These are phyloP conservation scores for Phocoena phocoena DNA, from an alignment of 2,113 vertebrate species.

Conservation along the genomic window DNA sequence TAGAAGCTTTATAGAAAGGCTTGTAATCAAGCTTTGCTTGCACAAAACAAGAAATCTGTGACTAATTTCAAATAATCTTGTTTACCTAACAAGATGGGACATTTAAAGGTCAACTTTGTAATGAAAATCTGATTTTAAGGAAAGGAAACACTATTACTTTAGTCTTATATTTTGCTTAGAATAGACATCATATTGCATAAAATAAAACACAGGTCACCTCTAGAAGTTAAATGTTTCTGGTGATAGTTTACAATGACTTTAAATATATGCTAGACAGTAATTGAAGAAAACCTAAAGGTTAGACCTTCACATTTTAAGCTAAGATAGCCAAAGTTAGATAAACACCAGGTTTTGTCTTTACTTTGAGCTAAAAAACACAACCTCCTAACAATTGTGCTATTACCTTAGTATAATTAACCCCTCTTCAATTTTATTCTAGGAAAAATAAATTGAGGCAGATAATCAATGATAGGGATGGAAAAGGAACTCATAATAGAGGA, in stretches of 20 bases:
- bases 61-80: slow-evolving; percentile 80
- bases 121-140: slow-evolving; percentile 67
- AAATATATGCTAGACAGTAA: neutral
- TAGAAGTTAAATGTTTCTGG: neutral
- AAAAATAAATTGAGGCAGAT: slow-evolving; percentile 16
- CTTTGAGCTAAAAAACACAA: neutral
- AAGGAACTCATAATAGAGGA: neutral
- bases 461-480: neutral
- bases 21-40: slow-evolving; percentile 76
- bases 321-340: neutral
- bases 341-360: neutral
- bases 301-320: neutral
- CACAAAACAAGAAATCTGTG: slow-evolving; percentile 75
- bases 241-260: neutral
- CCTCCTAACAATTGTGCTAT: neutral
- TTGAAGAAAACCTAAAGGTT: neutral
- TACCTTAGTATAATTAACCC: neutral
- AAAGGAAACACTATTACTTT: slow-evolving; percentile 36
- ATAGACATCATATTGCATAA: neutral
- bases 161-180: slow-evolving; percentile 46
- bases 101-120: slow-evolving; percentile 79
- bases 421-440: neutral
- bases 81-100: slow-evolving; percentile 74
- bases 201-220: neutral
- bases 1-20: slow-evolving; percentile 53